A percentile compares a stretch with the other conserved stretches of the same genome.
Evolutionary conservation across 2,888 invertebrate genomes (phyloP).

Genomic region (Aleiodes testaceus): DNA sequence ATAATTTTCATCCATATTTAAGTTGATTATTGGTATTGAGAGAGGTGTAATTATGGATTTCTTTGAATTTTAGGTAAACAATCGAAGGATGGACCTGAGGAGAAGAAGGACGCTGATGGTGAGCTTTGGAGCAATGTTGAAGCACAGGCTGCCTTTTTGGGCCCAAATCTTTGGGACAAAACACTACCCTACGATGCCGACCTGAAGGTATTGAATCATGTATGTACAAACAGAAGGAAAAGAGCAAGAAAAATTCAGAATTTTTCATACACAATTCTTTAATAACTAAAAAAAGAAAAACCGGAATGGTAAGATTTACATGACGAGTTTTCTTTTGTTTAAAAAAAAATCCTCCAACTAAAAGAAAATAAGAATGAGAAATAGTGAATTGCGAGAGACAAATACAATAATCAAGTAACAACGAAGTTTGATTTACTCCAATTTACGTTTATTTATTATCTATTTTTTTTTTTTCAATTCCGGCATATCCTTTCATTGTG

Average conservation of each 20-base stretch:
- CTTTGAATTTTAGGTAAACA: conserved; percentile 9
- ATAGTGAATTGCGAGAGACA: background rate
- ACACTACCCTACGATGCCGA: conserved; percentile 93
- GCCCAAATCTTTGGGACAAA: conserved; percentile 97
- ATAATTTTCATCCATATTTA: background rate
- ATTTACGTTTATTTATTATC: background rate
- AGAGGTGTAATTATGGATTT: too few relatives aligned
- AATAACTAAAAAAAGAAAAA: background rate
- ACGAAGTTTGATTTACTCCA: background rate
- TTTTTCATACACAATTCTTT: conserved; percentile 15
- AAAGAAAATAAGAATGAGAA: background rate
- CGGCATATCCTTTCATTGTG: conserved; percentile 12
- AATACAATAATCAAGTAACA: conserved; percentile 17
- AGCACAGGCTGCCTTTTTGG: conserved; percentile 95
- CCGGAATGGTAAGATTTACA: conserved; percentile 17
- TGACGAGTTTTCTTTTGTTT: background rate
- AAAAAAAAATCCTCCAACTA: conserved; percentile 6
- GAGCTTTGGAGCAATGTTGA: conserved; percentile 90
- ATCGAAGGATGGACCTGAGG: conserved; percentile 73
- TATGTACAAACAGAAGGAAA: conserved; percentile 64
- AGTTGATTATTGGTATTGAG: background rate
- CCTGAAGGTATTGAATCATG: conserved; percentile 86
- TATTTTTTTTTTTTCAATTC: conserved; percentile 13
- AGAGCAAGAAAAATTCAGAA: conserved; percentile 32
- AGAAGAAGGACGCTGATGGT: conserved; percentile 84